Evolutionary conservation across 2,113 vertebrate species (phyloP), one percentile per base, ranked within the genome.

Genomic region (Hemiprocne comata): DNA sequence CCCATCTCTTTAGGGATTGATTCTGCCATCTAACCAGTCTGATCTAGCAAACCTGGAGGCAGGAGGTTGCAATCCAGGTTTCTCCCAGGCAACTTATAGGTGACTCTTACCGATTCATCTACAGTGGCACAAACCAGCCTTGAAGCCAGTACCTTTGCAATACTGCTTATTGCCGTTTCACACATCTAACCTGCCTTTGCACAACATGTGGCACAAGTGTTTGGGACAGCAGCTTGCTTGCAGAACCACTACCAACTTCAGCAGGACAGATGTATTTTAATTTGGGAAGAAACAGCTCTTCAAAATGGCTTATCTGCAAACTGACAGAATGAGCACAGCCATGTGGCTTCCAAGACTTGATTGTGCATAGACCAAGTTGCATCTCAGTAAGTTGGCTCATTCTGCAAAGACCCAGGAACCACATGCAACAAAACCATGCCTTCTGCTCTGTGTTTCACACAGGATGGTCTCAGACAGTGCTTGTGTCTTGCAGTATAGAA

Each of bases 1-100:
- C 31, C 65, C 26, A 48, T 29, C 51, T 76, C 76, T 65, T 38
- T 0, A 0, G 29, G 33, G 25, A 51, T 14, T 1, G 0, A 26
- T 29, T 80, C 71, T 85, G 66, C 53, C 61, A 61, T 11, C 13
- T 53, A 74, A 57, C 17, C 1, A 1, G 14, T 57, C 10, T 74
- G 61, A 70, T n/a, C n/a, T 61, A n/a, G 33, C 71, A 82, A 74
- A 57, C 8, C n/a, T 31, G 61, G 31, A 72, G 33, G 51, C 50
- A 80, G 25, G 28, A 54, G 51, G 29, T 4, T 82, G 71, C 0
- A 0, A 87, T 42, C 25, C 34, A 50, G 28, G 42, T 65, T 65
- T 54, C 60, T 87, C 38, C 60, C 60, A 72, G 44, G 57, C 46
- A 78, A 46, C 57, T 70, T 36, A 40, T 24, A 53, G 34, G 17